Evolutionary conservation across 2,888 invertebrate genomes (phyloP), one percentile per base, ranked within the genome.

Genomic region (Drosophila borborema): DNA sequence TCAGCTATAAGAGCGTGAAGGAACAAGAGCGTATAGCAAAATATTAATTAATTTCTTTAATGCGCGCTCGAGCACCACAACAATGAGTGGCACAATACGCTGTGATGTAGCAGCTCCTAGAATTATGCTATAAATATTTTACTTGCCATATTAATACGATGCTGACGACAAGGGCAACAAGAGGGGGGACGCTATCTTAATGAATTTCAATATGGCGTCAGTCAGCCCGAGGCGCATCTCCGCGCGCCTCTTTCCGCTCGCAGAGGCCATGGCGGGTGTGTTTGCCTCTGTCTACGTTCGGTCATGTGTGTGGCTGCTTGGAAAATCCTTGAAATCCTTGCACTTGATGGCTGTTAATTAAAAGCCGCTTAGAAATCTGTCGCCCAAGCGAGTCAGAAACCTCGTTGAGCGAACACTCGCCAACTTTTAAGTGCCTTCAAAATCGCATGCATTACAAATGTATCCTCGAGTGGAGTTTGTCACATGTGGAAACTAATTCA

Each of bases 121-220:
- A 86, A 86, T 79, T 89, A 86, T 90, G 90, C 89, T 81, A 90
- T 86, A 90, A 90, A 90, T 86, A 90, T 86, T 86, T 90, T 74
- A 90, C 89, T 89, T 83, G 89, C 89, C 90, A 83, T 81, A 82
- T 90, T 86, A 86, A 88, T 83, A 68, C 77, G 70, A 68, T 49
- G 73, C 67, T 46, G 53, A 49, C 40, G 43, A 60, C 74, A 77
- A 63, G 76, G 87, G 20, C 45, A 40, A 18, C 45, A 31, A n/a
- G 23, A 28, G 20, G 28, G 28, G 60, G 72, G 73, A 53, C 71
- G 87, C 81, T 73, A 74, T 81, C 74, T 89, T 89, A 89, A 86
- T 90, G 87, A 90, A 89, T 89, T 90, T 89, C 81, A 86, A 86
- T 89, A 90, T 86, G 89, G 84, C 86, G 77, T 72, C 74, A 79